Conservation (phyloP, 1,140 invertebrate genomes). For the Ostrea denselamellosa region DNA sequence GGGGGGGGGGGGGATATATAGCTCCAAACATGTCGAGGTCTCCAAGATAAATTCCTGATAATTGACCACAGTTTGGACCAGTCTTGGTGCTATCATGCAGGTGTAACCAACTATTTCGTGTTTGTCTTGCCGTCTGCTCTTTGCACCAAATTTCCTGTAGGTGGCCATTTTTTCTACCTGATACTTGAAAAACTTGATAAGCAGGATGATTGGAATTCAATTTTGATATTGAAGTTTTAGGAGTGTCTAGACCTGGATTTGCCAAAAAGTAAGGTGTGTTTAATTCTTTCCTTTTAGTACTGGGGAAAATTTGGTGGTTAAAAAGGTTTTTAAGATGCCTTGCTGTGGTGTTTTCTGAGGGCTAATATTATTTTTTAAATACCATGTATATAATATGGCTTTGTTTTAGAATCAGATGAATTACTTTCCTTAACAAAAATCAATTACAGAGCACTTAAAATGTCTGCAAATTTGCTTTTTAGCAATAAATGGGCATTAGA, state of each 20-base stretch:
- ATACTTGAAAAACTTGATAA: slow-evolving; percentile 40
- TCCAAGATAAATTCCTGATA: slow-evolving; percentile 37
- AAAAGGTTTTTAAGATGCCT: not conserved
- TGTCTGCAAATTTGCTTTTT: slow-evolving; percentile 16
- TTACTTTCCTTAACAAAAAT: slow-evolving; percentile 26
- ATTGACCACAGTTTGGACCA: slow-evolving; percentile 30
- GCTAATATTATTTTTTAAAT: not conserved
- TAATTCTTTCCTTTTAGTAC: slow-evolving; percentile 32
- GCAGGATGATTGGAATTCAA: slow-evolving; percentile 23
- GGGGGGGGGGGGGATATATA: not conserved
- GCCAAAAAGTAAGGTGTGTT: slow-evolving; percentile 37
- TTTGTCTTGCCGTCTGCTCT: slow-evolving; percentile 39
- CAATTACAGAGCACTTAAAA: slow-evolving; percentile 20
- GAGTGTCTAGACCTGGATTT: slow-evolving; percentile 13
- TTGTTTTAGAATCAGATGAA: slow-evolving; percentile 25
- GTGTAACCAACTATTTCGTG: slow-evolving; percentile 38
- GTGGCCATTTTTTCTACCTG: slow-evolving; percentile 33
- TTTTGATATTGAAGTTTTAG: slow-evolving; percentile 41
- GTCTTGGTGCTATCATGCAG: slow-evolving; percentile 38
- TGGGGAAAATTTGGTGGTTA: not conserved
- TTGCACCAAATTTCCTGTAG: slow-evolving; percentile 35
- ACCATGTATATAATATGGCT: slow-evolving; percentile 11
- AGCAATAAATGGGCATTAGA: slow-evolving; percentile 1
- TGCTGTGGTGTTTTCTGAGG: not conserved
- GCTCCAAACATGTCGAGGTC: slow-evolving; percentile 33